Conservation (phyloP, 2,888 invertebrate species). For the Nesidiocoris tenuis region DNA sequence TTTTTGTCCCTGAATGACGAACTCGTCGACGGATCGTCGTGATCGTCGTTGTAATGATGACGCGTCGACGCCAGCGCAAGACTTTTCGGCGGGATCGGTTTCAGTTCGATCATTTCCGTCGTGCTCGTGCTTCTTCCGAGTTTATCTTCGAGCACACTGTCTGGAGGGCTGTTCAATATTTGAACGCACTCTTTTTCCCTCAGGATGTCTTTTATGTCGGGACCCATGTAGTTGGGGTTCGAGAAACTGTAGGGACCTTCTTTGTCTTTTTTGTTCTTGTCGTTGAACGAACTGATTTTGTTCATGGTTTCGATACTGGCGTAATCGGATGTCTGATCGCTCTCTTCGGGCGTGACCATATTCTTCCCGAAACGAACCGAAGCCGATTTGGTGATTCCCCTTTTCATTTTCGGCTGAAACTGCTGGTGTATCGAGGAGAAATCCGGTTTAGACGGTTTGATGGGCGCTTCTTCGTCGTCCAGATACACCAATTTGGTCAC, state of each 20-base stretch:
- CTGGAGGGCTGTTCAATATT: conserved; percentile 63
- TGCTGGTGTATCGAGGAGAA: conserved; percentile 59
- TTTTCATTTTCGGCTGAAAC: conserved; percentile 56
- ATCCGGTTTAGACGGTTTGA: conserved; percentile 51
- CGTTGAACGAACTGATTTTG: conserved; percentile 54
- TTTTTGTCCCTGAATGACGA: conserved; percentile 44
- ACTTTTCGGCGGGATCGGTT: conserved; percentile 51
- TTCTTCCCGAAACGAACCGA: conserved; percentile 61
- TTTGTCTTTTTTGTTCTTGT: conserved; percentile 44
- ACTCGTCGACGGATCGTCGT: not conserved
- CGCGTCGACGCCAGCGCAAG: conserved; percentile 48
- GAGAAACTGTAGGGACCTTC: conserved; percentile 64
- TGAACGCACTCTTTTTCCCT: conserved; percentile 55
- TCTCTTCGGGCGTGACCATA: conserved; percentile 50
- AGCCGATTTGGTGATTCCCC: conserved; percentile 58
- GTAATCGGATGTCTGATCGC: conserved; percentile 69
- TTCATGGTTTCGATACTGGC: conserved; percentile 69
- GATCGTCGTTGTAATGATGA: conserved; percentile 44
- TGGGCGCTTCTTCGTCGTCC: conserved; percentile 64
- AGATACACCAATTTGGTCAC: conserved; percentile 69
- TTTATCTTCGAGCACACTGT: conserved; percentile 62
- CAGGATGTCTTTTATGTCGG: conserved; percentile 59
- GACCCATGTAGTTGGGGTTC: conserved; percentile 73
- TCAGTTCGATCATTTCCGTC: conserved; percentile 52
- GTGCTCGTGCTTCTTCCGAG: conserved; percentile 54